Percentiles rank a stretch among this genome's conserved stretches.
These are phyloP conservation scores for Nothoprocta pentlandii DNA, from an alignment of 2,113 vertebrate species.

Conservation along the genomic window DNA sequence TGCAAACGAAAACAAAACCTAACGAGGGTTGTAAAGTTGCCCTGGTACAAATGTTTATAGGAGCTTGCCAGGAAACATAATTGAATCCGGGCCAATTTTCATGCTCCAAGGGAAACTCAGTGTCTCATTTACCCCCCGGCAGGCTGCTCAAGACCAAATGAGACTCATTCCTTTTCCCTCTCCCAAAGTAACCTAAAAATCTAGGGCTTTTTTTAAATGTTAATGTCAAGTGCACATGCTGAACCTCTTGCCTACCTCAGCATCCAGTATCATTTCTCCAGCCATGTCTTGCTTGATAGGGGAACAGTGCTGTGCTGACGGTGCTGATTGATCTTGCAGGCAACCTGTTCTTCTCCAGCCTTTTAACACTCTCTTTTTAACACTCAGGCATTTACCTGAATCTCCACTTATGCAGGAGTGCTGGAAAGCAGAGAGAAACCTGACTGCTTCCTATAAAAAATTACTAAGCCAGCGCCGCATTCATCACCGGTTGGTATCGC, in stretches of 20 bases:
- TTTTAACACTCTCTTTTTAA: slow-evolving; percentile 15
- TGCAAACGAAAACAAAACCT: slow-evolving; percentile 10
- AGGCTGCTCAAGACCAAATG: slow-evolving; percentile 13
- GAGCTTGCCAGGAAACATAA: slow-evolving; percentile 52
- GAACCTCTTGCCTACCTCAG: neutral
- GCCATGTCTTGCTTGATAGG: neutral
- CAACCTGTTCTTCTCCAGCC: slow-evolving; percentile 25
- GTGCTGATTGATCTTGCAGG: slow-evolving; percentile 1
- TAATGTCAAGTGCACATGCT: neutral
- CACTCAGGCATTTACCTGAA: neutral
- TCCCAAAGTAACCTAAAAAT: slow-evolving; percentile 46
- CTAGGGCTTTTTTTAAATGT: neutral
- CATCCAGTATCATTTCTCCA: neutral
- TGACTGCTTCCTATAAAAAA: slow-evolving; percentile 37
- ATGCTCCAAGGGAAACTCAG: slow-evolving; percentile 54
- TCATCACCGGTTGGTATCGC: neutral
- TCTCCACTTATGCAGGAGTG: neutral
- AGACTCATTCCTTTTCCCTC: slow-evolving; percentile 16
- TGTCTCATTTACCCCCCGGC: slow-evolving; percentile 47
- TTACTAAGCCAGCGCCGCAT: slow-evolving; percentile 7
- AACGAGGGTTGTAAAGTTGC: neutral
- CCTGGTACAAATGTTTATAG: slow-evolving; percentile 14
- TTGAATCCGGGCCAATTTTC: slow-evolving; percentile 43
- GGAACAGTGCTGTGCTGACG: neutral
- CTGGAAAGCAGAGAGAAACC: slow-evolving; percentile 50